These are phyloP conservation scores for Steinernema feltiae DNA, from an alignment of 1,140 invertebrate species.

Conservation along the genomic window DNA sequence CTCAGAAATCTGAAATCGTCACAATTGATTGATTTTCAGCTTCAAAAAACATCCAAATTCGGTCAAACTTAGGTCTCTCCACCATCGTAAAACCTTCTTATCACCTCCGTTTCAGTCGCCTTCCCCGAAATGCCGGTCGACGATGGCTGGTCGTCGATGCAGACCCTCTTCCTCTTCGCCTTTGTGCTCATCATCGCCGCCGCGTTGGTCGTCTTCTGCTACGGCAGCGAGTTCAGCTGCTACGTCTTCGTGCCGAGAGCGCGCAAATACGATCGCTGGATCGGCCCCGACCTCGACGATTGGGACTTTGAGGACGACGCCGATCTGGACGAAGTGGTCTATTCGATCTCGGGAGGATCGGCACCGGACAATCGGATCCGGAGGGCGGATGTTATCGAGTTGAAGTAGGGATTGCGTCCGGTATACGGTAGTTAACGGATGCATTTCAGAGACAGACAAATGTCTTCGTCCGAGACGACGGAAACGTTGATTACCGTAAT, in stretches of 20 bases:
- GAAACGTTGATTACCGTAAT: background rate
- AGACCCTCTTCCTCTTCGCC: constrained; percentile 3
- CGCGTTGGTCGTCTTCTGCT: background rate
- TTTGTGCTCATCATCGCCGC: background rate
- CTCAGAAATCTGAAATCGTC: too few species aligned
- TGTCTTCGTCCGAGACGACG: background rate
- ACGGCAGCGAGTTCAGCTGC: background rate
- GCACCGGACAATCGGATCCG: background rate
- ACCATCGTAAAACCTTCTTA: background rate
- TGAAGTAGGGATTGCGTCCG: background rate
- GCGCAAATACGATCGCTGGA: constrained; percentile 4
- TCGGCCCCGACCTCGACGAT: background rate
- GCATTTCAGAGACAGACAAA: background rate
- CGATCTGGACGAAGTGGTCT: constrained; percentile 8
- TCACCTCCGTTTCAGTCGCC: background rate
- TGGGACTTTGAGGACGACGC: constrained; percentile 8
- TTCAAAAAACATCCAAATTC: too few species aligned
- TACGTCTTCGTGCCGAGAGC: background rate
- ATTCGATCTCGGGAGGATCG: background rate
- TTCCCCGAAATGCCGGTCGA: background rate
- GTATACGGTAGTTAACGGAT: background rate
- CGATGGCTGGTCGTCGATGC: background rate
- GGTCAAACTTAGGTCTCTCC: too few species aligned
- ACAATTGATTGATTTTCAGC: too few species aligned
- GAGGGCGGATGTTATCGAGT: background rate